phyloP scores from a whole-genome alignment of 2,888 invertebrate species.

The Eretmocerus hayati region DNA sequence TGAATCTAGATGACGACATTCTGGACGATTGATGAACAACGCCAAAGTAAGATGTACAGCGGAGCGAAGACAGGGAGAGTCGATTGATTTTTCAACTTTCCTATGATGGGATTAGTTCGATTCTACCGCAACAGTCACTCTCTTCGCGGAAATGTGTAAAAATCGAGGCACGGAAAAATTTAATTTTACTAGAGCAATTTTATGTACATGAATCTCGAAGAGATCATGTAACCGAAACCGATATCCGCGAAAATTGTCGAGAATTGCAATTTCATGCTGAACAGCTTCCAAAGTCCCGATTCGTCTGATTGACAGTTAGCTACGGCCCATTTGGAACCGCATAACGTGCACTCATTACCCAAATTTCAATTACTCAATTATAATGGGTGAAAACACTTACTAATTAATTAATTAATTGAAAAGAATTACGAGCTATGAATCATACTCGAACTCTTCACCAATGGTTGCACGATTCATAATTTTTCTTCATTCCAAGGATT shows the following conservation, averaged over 20 bases:
- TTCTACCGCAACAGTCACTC: conserved; percentile 17
- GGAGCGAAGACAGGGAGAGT: background rate
- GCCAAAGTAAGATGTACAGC: conserved; percentile 10
- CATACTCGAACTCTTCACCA: conserved; percentile 6
- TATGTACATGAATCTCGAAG: too few relatives aligned
- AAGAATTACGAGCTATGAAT: too few relatives aligned
- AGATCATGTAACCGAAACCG: background rate
- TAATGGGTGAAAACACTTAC: too few relatives aligned
- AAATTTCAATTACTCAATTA: too few relatives aligned
- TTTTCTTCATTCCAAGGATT: conserved; percentile 15
- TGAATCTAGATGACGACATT: conserved; percentile 67
- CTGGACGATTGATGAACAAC: conserved; percentile 50
- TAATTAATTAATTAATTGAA: too few relatives aligned
- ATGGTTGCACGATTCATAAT: too few relatives aligned
- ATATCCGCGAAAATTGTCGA: too few relatives aligned
- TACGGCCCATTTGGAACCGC: too few relatives aligned
- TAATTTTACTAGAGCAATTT: background rate
- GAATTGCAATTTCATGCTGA: too few relatives aligned
- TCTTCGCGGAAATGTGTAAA: conserved; percentile 10
- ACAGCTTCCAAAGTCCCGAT: too few relatives aligned
- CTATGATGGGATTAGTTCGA: conserved; percentile 10
- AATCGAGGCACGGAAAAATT: conserved; percentile 12
- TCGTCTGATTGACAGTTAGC: too few relatives aligned
- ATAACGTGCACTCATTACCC: too few relatives aligned
- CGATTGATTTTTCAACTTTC: conserved; percentile 1